Base-by-base conservation (phyloP, 2,888 invertebrate genomes). In the Leptothorax acervorum region DNA sequence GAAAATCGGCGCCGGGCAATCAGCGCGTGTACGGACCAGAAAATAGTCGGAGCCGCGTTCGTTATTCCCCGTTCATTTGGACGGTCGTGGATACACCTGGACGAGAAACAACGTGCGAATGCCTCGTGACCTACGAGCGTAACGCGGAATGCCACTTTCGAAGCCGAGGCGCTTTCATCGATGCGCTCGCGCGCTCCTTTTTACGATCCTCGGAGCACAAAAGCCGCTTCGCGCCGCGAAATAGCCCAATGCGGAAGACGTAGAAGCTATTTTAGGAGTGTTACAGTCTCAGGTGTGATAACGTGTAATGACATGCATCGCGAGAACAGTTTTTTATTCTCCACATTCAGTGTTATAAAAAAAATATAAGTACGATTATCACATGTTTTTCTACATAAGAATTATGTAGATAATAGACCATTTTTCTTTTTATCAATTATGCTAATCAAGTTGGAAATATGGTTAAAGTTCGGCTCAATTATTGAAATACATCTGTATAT, bases 71-170 rank as follows among this genome's bases (percentile, higher is more conserved):
- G n/a, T 62, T 73, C 70, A 48, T 53, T 82, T 57, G 62, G 55
- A 35, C 60, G 55, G 15, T 45, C 65, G 45, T 53, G 51, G 74
- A 84, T 53, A 74, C 75, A 55, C 65, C 83, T 84, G 73, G 62
- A 75, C 82, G 81, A 68, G 86, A 89, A 91, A 90, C 88, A 89
- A 92, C 87, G 90, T 87, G 89, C 92, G 92, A 91, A 94, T 94
- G 91, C 93, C 94, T 94, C 89, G 93, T 90, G 94, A 90, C 91
- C 92, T 89, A 91, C 88, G 92, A 94, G 94, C 94, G 94, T 93
- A 93, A 94, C 94, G 92, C 82, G 92, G 93, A 93, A 94, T 93
- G 93, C 91, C 89, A 85, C 88, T 92, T 89, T 91, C 87, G 86
- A 89, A 85, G 88, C 68, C 85, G 63, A 66, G 23, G 65, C 74